Evolutionary conservation across 2,888 invertebrate genomes (phyloP).

Genomic region (Thecophora atra): DNA sequence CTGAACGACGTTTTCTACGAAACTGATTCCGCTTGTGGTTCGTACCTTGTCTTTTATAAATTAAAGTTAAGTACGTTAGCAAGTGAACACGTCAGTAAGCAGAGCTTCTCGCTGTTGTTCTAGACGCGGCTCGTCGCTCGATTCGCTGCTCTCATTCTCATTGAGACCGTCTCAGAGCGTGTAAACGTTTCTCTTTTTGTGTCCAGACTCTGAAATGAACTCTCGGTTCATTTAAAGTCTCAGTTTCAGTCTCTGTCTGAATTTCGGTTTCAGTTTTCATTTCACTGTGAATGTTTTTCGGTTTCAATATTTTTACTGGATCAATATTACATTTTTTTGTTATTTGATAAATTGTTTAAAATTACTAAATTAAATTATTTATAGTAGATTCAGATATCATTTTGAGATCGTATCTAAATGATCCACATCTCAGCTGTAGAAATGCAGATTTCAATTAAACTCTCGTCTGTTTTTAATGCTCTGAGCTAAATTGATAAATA

Average conservation of each 20-base stretch:
- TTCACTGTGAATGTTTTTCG: neutral
- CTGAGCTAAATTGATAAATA: neutral
- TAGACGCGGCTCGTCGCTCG: slow-evolving; percentile 9
- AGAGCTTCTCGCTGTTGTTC: slow-evolving; percentile 6
- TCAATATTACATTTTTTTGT: no score
- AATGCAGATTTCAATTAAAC: no score
- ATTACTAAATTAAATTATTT: no score
- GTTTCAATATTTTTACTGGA: neutral
- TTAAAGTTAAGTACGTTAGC: slow-evolving; percentile 45
- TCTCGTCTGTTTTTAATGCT: neutral
- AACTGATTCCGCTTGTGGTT: slow-evolving; percentile 56
- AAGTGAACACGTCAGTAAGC: no score
- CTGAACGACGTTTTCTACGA: slow-evolving; percentile 52
- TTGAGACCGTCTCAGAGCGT: neutral
- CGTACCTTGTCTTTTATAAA: slow-evolving; percentile 58
- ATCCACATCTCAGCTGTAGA: no score
- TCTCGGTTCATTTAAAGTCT: neutral
- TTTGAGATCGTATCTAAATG: no score
- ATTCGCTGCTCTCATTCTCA: neutral
- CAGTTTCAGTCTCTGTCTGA: neutral
- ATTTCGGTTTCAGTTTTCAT: neutral
- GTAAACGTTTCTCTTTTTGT: neutral
- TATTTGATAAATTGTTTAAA: no score
- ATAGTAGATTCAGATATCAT: no score
- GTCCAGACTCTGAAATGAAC: neutral